Percentiles rank a stretch among this genome's conserved stretches.
These are phyloP conservation scores for Epizoanthus scotinus DNA, from an alignment of 92 coral and sea anemone genomes.

Conservation along the genomic window DNA sequence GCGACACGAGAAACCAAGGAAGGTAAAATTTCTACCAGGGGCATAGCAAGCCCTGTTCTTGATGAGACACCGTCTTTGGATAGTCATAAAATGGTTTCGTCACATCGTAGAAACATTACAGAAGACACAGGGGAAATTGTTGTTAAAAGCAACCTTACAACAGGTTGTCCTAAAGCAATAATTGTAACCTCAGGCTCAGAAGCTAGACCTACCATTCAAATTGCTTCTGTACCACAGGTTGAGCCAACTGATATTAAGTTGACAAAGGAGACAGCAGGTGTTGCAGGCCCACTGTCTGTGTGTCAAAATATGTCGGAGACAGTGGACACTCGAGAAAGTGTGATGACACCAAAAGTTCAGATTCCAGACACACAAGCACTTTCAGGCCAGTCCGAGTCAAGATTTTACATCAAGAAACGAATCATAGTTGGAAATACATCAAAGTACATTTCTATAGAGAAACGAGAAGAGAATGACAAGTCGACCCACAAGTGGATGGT, in stretches of 20 bases:
- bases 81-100: neutral
- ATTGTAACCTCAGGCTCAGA: neutral
- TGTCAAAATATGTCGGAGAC: neutral
- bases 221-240: neutral
- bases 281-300: neutral
- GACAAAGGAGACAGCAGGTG: neutral
- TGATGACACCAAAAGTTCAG: neutral
- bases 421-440: conserved; percentile 96
- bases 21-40: neutral
- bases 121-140: neutral
- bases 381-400: conserved; percentile 59
- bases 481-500: conserved; percentile 99
- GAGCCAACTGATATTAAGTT: neutral
- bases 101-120: neutral
- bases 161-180: neutral
- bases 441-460: conserved; percentile 84
- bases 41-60: neutral
- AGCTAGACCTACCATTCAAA: neutral
- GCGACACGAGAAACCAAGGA: conserved; percentile 36
- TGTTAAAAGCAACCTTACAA: neutral
- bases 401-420: conserved; percentile 91
- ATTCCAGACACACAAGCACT: conserved; percentile 1
- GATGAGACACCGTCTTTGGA: conserved; percentile 13
- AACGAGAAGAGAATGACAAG: conserved; percentile 90
- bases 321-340: neutral